A percentile compares a stretch with the other conserved stretches of the same genome.
Evolutionary conservation across 2,888 invertebrate species (phyloP).

Genomic region (Diadromus collaris): DNA sequence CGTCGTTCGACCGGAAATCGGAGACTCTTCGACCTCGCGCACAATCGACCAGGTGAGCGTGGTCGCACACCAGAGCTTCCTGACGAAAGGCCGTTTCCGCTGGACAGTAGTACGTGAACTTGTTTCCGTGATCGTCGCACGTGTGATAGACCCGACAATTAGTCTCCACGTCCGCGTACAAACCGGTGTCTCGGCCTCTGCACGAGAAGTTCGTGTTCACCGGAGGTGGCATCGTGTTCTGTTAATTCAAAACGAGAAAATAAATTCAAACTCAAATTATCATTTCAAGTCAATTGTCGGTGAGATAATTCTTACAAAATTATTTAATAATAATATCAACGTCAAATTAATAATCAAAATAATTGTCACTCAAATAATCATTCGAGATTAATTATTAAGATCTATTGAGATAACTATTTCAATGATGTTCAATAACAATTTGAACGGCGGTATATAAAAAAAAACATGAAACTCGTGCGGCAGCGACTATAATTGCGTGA

Average conservation of each 20-base stretch:
- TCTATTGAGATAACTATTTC: neutral
- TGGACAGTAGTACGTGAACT: slow-evolving; percentile 75
- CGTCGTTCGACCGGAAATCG: slow-evolving; percentile 1
- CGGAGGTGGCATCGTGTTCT: slow-evolving; percentile 71
- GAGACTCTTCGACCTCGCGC: slow-evolving; percentile 48
- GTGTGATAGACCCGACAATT: slow-evolving; percentile 75
- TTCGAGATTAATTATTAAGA: neutral
- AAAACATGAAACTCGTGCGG: neutral
- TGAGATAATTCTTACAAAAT: neutral
- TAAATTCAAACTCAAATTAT: neutral
- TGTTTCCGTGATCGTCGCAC: slow-evolving; percentile 77
- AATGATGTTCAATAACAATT: neutral
- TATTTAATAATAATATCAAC: neutral
- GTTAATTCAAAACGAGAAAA: slow-evolving; percentile 47
- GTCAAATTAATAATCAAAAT: neutral
- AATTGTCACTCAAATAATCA: neutral
- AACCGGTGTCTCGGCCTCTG: slow-evolving; percentile 69
- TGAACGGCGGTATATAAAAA: neutral
- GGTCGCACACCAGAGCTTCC: slow-evolving; percentile 76
- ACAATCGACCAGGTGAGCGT: slow-evolving; percentile 76
- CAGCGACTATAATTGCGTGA: no score
- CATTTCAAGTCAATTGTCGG: neutral
- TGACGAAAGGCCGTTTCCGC: slow-evolving; percentile 76
- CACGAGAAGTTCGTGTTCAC: slow-evolving; percentile 72
- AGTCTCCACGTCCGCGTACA: slow-evolving; percentile 73